Percentiles rank a stretch among this genome's conserved stretches.
Evolutionary conservation across 2,113 vertebrate species (phyloP).

Genomic region (Myiagra hebetior): DNA sequence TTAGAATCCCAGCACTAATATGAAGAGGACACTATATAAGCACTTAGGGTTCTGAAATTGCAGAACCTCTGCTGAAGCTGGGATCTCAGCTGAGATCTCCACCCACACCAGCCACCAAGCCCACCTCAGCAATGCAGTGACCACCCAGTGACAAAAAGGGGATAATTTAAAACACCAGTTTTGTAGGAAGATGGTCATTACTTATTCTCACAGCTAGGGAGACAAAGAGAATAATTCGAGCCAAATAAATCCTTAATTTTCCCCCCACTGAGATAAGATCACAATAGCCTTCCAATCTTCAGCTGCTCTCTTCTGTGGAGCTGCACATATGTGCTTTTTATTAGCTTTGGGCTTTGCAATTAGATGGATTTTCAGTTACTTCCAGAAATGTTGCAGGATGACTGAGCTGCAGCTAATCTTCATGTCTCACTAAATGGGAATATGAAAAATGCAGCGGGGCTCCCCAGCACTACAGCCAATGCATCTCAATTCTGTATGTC

Average conservation of each 20-base stretch:
- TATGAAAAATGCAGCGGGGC: conserved; percentile 27
- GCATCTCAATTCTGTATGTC: conserved; percentile 32
- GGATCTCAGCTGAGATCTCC: background rate
- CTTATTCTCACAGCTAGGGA: background rate
- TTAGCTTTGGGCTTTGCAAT: conserved; percentile 15
- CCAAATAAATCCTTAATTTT: conserved; percentile 49
- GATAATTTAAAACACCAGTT: background rate
- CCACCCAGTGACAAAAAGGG: background rate
- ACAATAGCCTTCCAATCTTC: conserved; percentile 16
- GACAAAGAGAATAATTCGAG: conserved; percentile 38
- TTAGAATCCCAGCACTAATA: background rate
- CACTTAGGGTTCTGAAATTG: background rate
- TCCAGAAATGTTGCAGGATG: conserved; percentile 8
- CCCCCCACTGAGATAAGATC: background rate
- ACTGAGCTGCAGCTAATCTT: conserved; percentile 21
- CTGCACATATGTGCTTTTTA: conserved; percentile 31
- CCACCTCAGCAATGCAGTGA: background rate
- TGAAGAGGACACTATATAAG: background rate
- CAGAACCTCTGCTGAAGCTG: background rate
- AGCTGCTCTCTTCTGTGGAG: background rate
- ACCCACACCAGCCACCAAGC: background rate
- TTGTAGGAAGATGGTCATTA: background rate
- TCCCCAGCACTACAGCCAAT: background rate
- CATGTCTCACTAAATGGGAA: background rate
- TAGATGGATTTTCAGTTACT: conserved; percentile 43